A percentile compares a stretch with the other conserved stretches of the same genome.
Conservation (phyloP, 2,797 vertebrate species). For the Molossus molossus region DNA sequence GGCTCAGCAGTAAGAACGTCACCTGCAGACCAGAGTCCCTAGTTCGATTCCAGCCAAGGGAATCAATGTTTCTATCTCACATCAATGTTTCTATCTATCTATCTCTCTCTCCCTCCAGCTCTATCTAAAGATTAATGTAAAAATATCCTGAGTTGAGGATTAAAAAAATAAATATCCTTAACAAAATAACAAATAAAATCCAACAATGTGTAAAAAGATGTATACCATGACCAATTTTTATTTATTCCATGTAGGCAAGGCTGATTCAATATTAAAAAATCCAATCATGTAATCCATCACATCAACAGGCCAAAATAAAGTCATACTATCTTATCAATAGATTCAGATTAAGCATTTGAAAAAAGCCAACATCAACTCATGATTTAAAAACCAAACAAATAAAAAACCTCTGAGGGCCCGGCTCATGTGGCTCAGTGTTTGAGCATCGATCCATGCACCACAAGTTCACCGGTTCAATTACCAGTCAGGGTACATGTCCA, state of each 20-base stretch:
- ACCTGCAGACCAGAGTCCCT: too few species aligned
- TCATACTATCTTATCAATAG: background rate
- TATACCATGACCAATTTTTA: background rate
- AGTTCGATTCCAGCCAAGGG: too few species aligned
- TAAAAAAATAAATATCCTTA: conserved; percentile 8
- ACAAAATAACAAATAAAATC: conserved; percentile 42
- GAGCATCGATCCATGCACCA: too few species aligned
- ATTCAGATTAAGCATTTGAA: conserved; percentile 15
- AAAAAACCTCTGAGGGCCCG: background rate
- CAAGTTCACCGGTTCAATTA: too few species aligned
- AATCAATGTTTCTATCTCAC: too few species aligned
- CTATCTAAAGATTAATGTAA: too few species aligned
- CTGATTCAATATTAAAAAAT: conserved; percentile 23
- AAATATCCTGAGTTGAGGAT: too few species aligned
- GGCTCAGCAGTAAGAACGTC: too few species aligned
- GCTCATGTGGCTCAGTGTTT: too few species aligned
- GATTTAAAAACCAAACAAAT: background rate
- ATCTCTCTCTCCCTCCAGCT: too few species aligned
- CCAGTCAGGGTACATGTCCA: too few species aligned
- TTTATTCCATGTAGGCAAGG: background rate
- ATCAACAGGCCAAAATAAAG: background rate
- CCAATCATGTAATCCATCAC: background rate
- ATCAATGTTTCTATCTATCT: too few species aligned
- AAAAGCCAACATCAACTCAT: conserved; percentile 2
- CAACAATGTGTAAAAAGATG: background rate